A percentile compares a stretch with the other conserved stretches of the same genome.
Evolutionary conservation across 2,888 invertebrate genomes (phyloP).

Genomic region (Baccha elongata): DNA sequence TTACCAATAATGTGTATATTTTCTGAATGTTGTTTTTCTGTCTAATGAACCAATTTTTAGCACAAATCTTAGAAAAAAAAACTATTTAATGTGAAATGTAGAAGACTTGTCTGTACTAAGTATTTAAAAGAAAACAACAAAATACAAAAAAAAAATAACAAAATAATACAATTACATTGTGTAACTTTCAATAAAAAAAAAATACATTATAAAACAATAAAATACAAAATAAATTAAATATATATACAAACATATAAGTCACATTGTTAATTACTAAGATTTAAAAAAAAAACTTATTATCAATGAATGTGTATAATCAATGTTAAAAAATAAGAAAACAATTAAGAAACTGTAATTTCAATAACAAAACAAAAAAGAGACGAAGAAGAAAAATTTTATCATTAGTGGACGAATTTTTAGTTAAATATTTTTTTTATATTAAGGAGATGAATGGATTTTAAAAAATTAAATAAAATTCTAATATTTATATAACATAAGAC

Average conservation of each 20-base stretch:
- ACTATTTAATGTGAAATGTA: constrained; percentile 60
- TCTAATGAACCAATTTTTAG: constrained; percentile 77
- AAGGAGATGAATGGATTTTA: constrained; percentile 68
- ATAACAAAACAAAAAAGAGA: constrained; percentile 68
- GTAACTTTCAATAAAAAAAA: constrained; percentile 75
- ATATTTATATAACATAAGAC: constrained; percentile 74
- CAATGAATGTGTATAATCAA: constrained; percentile 76
- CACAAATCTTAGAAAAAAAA: constrained; percentile 38
- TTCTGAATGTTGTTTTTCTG: constrained; percentile 73
- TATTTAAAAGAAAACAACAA: constrained; percentile 21
- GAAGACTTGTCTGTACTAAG: constrained; percentile 65
- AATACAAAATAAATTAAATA: constrained; percentile 8
- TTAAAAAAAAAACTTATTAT: constrained; percentile 61
- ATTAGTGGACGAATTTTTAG: constrained; percentile 57
- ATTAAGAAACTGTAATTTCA: constrained; percentile 83
- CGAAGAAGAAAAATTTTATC: constrained; percentile 45
- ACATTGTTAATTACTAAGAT: constrained; percentile 63
- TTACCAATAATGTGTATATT: constrained; percentile 71
- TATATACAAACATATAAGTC: constrained; percentile 43
- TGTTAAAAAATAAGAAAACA: constrained; percentile 77
- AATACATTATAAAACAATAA: constrained; percentile 31
- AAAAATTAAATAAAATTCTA: constrained; percentile 29
- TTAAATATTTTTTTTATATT: constrained; percentile 65
- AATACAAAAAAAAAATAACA: constrained; percentile 39
- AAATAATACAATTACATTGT: constrained; percentile 26